These are phyloP conservation scores for Datnioides undecimradiatus DNA, from an alignment of 2,113 vertebrate species.

Conservation along the genomic window DNA sequence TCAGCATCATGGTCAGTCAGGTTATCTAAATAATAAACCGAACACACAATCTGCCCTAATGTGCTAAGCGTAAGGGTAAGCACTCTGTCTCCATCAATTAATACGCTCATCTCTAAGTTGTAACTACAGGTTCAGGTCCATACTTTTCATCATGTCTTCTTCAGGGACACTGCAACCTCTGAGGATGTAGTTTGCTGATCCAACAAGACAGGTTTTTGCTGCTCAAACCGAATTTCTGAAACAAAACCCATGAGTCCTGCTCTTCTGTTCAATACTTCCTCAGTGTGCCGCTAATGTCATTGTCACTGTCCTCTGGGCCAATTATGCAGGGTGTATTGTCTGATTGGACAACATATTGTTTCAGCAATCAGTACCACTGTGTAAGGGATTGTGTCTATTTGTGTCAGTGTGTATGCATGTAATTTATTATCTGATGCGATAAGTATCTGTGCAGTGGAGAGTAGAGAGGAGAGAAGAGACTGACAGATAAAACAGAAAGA, in stretches of 20 bases:
- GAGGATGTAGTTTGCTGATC: conserved; percentile 67
- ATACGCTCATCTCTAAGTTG: conserved; percentile 1
- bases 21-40: background rate
- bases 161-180: conserved; percentile 57
- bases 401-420: conserved; percentile 49
- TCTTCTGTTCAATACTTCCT: conserved; percentile 39
- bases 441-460: conserved; percentile 76
- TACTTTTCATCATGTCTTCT: conserved; percentile 35
- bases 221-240: conserved; percentile 60
- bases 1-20: too few species aligned
- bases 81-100: background rate
- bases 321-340: conserved; percentile 74
- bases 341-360: conserved; percentile 74
- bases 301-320: conserved; percentile 71
- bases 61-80: background rate
- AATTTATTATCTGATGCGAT: conserved; percentile 79
- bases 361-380: conserved; percentile 62
- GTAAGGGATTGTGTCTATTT: conserved; percentile 53
- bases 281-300: conserved; percentile 66
- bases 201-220: conserved; percentile 53
- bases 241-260: conserved; percentile 60
- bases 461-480: conserved; percentile 75
- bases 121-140: conserved; percentile 18
- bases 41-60: background rate
- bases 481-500: conserved; percentile 72